Evolutionary conservation across 2,113 vertebrate genomes (phyloP).

Genomic region (Circaetus gallicus): DNA sequence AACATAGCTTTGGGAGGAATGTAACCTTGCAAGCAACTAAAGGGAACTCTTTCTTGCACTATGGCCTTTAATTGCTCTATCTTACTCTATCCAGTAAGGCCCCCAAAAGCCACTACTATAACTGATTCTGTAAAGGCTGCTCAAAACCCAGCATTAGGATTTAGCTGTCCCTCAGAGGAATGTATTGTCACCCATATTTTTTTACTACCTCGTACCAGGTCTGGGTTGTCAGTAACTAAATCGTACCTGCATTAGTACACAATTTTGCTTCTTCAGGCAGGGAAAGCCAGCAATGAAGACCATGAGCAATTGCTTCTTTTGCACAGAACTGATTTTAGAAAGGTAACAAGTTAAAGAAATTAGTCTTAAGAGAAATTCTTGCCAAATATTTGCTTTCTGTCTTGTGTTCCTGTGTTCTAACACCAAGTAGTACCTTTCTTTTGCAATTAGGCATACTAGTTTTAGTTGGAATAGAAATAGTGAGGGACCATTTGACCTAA

Average conservation of each 20-base stretch:
- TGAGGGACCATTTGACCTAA: neutral
- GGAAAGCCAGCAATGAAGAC: neutral
- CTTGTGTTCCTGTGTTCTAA: neutral
- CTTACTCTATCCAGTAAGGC: neutral
- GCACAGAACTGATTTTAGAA: neutral
- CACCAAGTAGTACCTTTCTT: neutral
- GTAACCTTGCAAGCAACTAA: neutral
- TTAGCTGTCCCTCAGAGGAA: neutral
- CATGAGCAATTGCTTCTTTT: neutral
- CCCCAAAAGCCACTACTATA: neutral
- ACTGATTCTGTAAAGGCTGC: neutral
- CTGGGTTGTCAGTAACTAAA: neutral
- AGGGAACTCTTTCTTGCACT: neutral
- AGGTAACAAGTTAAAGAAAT: neutral
- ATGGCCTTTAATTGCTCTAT: neutral
- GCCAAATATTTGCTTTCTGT: neutral
- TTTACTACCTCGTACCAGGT: rapidly evolving
- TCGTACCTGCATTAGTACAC: rapidly evolving
- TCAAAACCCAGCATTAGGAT: neutral
- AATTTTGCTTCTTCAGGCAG: neutral
- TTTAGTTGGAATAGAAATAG: neutral
- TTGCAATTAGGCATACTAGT: rapidly evolving
- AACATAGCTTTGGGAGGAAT: neutral
- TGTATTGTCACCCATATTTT: neutral
- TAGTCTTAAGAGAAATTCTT: neutral